A percentile compares a stretch with the other conserved stretches of the same genome.
Evolutionary conservation across 2,888 invertebrate species (phyloP).

Genomic region (Protonemura montana): DNA sequence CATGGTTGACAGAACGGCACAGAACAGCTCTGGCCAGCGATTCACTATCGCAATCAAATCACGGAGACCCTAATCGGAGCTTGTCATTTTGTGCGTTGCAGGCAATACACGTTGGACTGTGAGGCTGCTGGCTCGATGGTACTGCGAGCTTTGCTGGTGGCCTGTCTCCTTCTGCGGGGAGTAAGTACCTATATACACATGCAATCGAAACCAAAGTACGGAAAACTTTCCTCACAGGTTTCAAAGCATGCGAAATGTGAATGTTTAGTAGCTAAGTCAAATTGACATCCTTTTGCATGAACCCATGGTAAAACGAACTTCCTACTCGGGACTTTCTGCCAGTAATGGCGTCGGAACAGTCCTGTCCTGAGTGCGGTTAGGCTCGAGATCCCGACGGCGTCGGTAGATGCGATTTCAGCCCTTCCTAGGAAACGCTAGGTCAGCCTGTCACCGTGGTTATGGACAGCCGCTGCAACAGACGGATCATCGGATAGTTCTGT

Average conservation of each 20-base stretch:
- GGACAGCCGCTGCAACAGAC: not conserved
- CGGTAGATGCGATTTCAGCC: not conserved
- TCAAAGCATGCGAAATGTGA: too few species aligned
- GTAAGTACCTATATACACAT: slow-evolving; percentile 57
- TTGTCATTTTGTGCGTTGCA: slow-evolving; percentile 33
- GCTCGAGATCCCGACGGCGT: too few species aligned
- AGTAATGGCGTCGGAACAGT: too few species aligned
- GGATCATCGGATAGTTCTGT: not conserved
- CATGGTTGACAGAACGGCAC: too few species aligned
- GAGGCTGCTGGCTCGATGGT: slow-evolving; percentile 37
- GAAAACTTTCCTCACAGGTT: too few species aligned
- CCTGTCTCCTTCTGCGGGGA: slow-evolving; percentile 62
- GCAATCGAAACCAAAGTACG: too few species aligned
- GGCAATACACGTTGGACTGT: not conserved
- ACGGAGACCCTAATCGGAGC: not conserved
- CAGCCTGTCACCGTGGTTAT: slow-evolving; percentile 18
- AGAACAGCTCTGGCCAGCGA: too few species aligned
- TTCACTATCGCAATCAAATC: not conserved
- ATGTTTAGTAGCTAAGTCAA: too few species aligned
- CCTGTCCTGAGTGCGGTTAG: too few species aligned
- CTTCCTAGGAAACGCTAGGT: slow-evolving; percentile 27
- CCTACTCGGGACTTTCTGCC: too few species aligned
- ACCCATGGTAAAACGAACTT: too few species aligned
- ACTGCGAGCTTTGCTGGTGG: slow-evolving; percentile 58
- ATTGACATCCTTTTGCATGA: too few species aligned